These are phyloP conservation scores for Temnothorax curvispinosus DNA, from an alignment of 1,140 invertebrate species.

Conservation along the genomic window DNA sequence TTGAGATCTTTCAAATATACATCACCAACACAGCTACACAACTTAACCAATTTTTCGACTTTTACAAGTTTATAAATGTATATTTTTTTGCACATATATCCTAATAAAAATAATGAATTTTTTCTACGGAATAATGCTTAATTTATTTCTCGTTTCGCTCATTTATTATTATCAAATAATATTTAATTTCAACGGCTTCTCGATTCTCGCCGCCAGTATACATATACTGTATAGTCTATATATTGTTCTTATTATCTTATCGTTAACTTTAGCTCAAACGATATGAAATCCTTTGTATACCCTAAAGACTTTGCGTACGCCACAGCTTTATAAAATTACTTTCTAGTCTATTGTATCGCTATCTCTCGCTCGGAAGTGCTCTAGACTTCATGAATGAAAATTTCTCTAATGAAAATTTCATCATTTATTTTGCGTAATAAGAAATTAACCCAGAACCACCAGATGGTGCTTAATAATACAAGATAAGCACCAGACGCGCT, in stretches of 20 bases:
- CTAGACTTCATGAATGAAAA: neutral
- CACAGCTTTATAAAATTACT: neutral
- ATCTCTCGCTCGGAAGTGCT: neutral
- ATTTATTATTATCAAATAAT: neutral
- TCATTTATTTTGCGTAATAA: neutral
- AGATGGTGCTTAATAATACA: neutral
- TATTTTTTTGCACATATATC: neutral
- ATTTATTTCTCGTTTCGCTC: neutral
- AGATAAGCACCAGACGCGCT: neutral
- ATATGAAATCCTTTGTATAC: neutral
- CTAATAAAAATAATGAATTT: neutral
- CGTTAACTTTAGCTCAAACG: neutral
- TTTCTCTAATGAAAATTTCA: neutral
- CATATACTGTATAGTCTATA: too few species aligned
- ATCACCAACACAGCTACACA: neutral
- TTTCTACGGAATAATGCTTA: neutral
- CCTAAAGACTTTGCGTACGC: neutral
- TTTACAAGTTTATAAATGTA: neutral
- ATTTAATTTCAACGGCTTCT: neutral
- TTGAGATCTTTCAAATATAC: neutral
- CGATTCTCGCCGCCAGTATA: too few species aligned
- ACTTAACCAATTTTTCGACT: neutral
- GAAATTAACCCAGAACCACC: neutral
- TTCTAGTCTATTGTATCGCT: neutral
- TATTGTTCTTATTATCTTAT: neutral